phyloP scores from a whole-genome alignment of 2,113 vertebrate genomes.

The Chiloscyllium plagiosum region DNA sequence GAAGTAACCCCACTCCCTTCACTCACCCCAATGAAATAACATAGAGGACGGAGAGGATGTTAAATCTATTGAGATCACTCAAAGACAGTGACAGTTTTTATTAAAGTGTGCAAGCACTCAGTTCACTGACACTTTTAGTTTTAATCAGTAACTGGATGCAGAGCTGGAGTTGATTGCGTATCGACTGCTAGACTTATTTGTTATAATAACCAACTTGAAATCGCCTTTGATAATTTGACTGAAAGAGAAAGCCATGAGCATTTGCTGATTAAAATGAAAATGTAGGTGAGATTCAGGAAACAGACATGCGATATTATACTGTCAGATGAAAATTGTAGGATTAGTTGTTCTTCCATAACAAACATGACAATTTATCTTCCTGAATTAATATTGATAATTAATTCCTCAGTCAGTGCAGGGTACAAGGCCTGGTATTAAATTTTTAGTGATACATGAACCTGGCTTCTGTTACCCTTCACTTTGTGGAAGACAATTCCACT shows the following conservation, averaged over 20 bases:
- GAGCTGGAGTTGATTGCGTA: background rate
- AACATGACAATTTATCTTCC: background rate
- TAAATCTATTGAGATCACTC: background rate
- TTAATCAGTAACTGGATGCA: background rate
- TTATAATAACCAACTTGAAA: background rate
- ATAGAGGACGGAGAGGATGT: background rate
- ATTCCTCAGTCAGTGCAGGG: background rate
- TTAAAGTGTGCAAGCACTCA: background rate
- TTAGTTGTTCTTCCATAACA: background rate
- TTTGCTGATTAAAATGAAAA: background rate
- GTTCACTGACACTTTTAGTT: background rate
- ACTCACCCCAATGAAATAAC: no score
- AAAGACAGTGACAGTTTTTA: background rate
- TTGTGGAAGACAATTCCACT: background rate
- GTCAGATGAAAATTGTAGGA: background rate
- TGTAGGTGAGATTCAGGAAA: background rate
- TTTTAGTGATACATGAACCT: background rate
- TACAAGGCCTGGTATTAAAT: background rate
- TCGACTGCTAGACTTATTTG: background rate
- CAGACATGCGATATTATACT: background rate
- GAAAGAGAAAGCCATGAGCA: background rate
- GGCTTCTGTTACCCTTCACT: background rate
- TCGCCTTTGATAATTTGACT: background rate
- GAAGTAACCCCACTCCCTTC: background rate
- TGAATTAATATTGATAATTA: background rate